Conservation (phyloP, 2,797 vertebrate species). For the Trematocara caparti region DNA sequence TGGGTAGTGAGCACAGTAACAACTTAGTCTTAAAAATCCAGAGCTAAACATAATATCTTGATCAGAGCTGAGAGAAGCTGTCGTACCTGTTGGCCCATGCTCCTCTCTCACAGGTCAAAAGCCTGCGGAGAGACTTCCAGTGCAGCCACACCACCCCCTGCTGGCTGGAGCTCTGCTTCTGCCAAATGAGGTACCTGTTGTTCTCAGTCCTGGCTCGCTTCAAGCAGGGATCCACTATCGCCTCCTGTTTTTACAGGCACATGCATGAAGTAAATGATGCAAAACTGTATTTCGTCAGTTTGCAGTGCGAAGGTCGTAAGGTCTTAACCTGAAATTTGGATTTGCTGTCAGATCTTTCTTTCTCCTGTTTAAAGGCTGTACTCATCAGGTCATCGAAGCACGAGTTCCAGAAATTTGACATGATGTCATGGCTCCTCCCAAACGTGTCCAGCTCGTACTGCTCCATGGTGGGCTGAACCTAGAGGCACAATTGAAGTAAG, state of each 20-base stretch:
- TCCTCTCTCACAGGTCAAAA: conserved; percentile 85
- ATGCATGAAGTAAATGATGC: neutral
- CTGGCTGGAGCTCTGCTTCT: conserved; percentile 86
- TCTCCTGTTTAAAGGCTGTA: conserved; percentile 80
- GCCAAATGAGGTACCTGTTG: conserved; percentile 69
- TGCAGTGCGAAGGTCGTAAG: neutral
- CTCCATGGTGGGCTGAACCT: conserved; percentile 92
- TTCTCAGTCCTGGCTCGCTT: conserved; percentile 83
- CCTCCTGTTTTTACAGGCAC: conserved; percentile 72
- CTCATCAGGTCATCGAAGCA: conserved; percentile 96
- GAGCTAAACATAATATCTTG: neutral
- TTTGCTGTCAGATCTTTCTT: conserved; percentile 79
- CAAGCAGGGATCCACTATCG: conserved; percentile 81
- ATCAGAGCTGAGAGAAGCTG: neutral
- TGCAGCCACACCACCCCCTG: conserved; percentile 85
- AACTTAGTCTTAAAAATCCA: neutral
- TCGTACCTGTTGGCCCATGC: conserved; percentile 86
- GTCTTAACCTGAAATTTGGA: conserved; percentile 85
- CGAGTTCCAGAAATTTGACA: conserved; percentile 98
- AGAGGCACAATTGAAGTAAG: neutral
- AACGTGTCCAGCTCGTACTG: conserved; percentile 94
- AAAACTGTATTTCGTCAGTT: neutral
- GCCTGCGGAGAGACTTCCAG: conserved; percentile 84
- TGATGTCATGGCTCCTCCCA: conserved; percentile 91
- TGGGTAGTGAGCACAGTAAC: neutral